These are phyloP conservation scores for Spisula solida DNA, from an alignment of 2,888 invertebrate genomes.

Conservation along the genomic window DNA sequence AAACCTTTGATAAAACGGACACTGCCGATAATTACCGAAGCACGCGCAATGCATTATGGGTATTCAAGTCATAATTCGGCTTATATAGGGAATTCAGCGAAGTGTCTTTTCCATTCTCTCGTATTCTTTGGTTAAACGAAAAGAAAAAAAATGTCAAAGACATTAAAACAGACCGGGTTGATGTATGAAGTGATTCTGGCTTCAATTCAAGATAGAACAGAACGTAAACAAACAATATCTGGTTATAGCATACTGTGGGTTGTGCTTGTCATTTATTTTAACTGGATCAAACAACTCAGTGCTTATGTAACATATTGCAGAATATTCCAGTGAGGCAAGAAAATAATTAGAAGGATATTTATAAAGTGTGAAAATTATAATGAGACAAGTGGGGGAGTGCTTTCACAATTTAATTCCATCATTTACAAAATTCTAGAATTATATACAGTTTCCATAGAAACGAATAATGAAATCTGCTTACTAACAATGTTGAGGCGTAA, in stretches of 20 bases:
- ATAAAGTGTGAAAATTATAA: neutral
- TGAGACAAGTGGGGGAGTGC: neutral
- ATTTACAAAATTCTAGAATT: neutral
- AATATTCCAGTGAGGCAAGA: neutral
- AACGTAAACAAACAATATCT: neutral
- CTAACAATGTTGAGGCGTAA: no score
- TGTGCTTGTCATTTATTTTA: neutral
- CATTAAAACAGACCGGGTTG: neutral
- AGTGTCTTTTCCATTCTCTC: no score
- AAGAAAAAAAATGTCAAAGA: constrained; percentile 24
- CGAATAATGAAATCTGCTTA: no score
- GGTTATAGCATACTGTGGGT: neutral
- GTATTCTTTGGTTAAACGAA: no score
- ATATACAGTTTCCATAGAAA: no score
- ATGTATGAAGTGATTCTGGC: constrained; percentile 7
- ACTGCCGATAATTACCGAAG: no score
- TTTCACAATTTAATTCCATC: neutral
- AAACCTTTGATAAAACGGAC: no score
- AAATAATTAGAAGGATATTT: neutral
- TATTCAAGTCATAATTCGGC: no score
- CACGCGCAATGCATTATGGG: no score
- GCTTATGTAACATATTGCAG: neutral
- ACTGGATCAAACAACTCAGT: neutral
- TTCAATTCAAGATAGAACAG: neutral
- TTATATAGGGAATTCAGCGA: no score